Base-by-base conservation (phyloP, 2,797 vertebrate species). In the Gymnoscopelus braueri region DNA sequence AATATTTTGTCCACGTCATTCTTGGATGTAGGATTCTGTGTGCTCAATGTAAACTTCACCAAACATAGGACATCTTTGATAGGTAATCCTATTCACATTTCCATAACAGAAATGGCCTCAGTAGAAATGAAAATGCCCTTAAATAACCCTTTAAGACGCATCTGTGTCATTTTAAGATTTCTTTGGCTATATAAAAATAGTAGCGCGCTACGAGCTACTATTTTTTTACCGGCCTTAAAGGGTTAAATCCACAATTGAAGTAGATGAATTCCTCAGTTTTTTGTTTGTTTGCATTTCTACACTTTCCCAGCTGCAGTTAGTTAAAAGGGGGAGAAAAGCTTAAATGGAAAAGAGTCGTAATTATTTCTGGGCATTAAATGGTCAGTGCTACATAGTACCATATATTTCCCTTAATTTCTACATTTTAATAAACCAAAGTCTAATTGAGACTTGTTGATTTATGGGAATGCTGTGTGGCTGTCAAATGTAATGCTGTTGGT, bases 401-500 rank as follows among this genome's bases (percentile, higher is more conserved):
- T 29, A 29, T 29, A 29, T 29, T 1, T 10, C 39, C 39, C 39
- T 44, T 15, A 51, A 13, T 51, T 14, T 51, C 50, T n/a, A 51
- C 9, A 13, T 51, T 14, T 44, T 9, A 39, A 2, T 39, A 8
- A 5, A 39, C 26, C 26, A 29, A 29, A 29, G 3, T 29, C 26
- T 3, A 39, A 39, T 39, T 39, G 35, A 39, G 7, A 39, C 35
- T 32, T 5, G 35, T 29, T 29, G 26, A 29, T 29, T 29, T 39
- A 32, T 32, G 32, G 32, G 32, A 39, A 39, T 39, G 35, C 35
- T 39, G 35, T 39, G 5, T 3, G 7, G 56, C 61, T 78, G 63
- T 79, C 32, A 77, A n/a, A n/a, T 73, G 61, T 68, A 57, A 13
- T 54, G 74, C 51, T 70, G 69, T 78, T 55, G 63, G 76, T 51